A percentile compares a stretch with the other conserved stretches of the same genome.
Conservation (phyloP, 2,113 vertebrate genomes). For the Diphyllodes magnificus region DNA sequence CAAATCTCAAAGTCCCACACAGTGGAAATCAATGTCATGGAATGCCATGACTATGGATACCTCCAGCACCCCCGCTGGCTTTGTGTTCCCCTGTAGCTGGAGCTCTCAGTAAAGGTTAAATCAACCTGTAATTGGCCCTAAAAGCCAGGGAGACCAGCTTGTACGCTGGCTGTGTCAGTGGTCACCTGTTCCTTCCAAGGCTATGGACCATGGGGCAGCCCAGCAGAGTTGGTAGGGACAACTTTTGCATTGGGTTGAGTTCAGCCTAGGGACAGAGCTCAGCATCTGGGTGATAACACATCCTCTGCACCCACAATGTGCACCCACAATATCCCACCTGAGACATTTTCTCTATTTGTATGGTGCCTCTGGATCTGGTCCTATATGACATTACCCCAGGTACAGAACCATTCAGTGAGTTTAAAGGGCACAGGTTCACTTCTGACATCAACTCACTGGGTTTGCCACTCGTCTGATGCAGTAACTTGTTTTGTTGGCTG, state of each 20-base stretch:
- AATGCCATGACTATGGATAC: not conserved
- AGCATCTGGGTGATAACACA: not conserved
- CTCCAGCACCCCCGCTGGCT: not conserved
- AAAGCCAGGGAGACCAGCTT: not conserved
- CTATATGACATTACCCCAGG: not conserved
- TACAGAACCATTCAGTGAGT: fast-evolving
- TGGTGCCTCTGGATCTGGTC: not conserved
- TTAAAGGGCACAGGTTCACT: not conserved
- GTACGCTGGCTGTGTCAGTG: not conserved
- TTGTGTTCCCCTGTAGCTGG: not conserved
- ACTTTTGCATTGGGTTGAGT: not conserved
- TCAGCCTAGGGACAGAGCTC: not conserved
- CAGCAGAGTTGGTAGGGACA: not conserved
- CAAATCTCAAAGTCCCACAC: not conserved
- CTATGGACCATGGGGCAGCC: not conserved
- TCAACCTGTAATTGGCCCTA: not conserved
- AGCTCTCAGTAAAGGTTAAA: not conserved
- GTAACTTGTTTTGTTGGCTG: not conserved
- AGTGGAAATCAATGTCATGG: not conserved
- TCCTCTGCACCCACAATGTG: not conserved
- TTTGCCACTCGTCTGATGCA: not conserved
- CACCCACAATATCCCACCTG: not conserved
- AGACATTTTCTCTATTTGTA: not conserved
- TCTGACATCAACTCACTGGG: fast-evolving
- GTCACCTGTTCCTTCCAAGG: not conserved